Conservation (phyloP, 2,888 invertebrate genomes). For the Globia sparganii region DNA sequence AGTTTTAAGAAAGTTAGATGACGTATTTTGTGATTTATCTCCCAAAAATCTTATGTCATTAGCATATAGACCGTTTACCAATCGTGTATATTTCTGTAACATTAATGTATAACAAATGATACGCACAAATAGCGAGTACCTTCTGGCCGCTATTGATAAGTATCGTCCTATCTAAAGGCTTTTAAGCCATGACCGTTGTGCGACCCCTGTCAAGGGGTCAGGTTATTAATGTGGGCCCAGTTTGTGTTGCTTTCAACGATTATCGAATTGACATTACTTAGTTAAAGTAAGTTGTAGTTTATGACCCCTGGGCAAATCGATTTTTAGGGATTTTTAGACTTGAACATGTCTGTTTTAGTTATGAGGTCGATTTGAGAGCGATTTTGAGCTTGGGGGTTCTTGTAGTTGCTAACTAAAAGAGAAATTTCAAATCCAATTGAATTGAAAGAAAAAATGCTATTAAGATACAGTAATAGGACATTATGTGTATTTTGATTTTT, state of each 20-base stretch:
- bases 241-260: slow-evolving; percentile 37
- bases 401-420: too few relatives aligned
- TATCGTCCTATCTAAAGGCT: slow-evolving; percentile 25
- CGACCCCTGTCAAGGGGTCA: slow-evolving; percentile 53
- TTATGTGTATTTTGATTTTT: background rate
- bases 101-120: background rate
- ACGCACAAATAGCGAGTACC: slow-evolving; percentile 12
- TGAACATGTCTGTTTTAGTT: background rate
- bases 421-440: background rate
- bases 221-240: slow-evolving; percentile 53
- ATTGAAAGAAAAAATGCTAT: background rate
- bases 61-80: background rate
- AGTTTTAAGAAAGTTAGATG: too few relatives aligned
- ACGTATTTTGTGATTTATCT: background rate
- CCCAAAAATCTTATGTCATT: background rate
- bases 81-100: background rate
- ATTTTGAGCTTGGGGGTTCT: background rate
- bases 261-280: slow-evolving; percentile 54
- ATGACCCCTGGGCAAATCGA: slow-evolving; percentile 15
- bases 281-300: slow-evolving; percentile 44
- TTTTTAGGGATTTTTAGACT: background rate
- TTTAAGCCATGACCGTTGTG: slow-evolving; percentile 22
- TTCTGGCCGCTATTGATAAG: slow-evolving; percentile 30
- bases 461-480: background rate
- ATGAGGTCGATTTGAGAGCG: background rate